Percentiles rank a stretch among this genome's conserved stretches.
Evolutionary conservation across 2,888 invertebrate genomes (phyloP).

Genomic region (Ophioninae sp.): DNA sequence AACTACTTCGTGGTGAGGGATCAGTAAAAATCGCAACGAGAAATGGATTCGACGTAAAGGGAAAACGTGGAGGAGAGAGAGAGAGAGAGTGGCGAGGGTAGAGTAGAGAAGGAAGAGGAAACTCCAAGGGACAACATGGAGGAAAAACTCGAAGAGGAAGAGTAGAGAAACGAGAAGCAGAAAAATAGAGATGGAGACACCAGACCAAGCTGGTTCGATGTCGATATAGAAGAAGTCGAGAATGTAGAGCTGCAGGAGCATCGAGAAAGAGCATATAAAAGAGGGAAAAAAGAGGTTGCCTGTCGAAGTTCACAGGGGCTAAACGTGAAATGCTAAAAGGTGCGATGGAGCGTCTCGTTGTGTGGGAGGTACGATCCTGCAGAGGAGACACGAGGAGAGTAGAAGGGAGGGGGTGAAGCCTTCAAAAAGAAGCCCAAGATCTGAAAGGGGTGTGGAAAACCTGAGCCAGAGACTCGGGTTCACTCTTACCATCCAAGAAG

Average conservation of each 20-base stretch:
- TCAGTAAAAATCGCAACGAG: constrained; percentile 47
- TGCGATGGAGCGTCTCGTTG: constrained; percentile 59
- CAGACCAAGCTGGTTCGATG: constrained; percentile 32
- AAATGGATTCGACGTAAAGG: constrained; percentile 34
- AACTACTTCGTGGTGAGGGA: constrained; percentile 48
- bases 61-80: background rate
- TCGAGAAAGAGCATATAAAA: constrained; percentile 45
- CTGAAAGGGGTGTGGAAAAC: constrained; percentile 26
- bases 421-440: constrained; percentile 44
- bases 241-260: constrained; percentile 24
- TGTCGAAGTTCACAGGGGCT: constrained; percentile 35
- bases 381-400: background rate
- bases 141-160: background rate
- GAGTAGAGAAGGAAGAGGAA: background rate
- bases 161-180: constrained; percentile 3
- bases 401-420: constrained; percentile 3
- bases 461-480: constrained; percentile 21
- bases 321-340: constrained; percentile 61
- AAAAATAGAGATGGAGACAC: background rate
- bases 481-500: constrained; percentile 27
- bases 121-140: constrained; percentile 21
- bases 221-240: constrained; percentile 18
- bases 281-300: constrained; percentile 47
- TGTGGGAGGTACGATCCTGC: constrained; percentile 32
- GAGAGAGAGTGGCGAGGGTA: background rate